Conservation (phyloP, 2,888 invertebrate species). For the Ormyrus pomaceus region DNA sequence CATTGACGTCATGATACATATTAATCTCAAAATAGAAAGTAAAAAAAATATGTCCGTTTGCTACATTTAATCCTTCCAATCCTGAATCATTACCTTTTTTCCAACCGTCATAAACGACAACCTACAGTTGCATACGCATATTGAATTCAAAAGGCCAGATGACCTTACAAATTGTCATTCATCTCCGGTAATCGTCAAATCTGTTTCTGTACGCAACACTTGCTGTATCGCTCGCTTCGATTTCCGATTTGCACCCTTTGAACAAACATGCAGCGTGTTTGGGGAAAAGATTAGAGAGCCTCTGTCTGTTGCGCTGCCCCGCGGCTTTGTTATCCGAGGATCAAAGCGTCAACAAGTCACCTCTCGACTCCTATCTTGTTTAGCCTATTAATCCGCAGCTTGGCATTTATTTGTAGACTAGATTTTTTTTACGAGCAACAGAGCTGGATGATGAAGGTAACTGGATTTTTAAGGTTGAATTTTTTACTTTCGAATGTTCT, state of each 20-base stretch:
- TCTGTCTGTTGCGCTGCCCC: neutral
- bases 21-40: too few species aligned
- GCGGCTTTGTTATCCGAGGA: constrained; percentile 11
- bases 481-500: too few species aligned
- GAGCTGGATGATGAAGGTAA: neutral
- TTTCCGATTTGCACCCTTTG: constrained; percentile 40
- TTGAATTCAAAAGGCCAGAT: constrained; percentile 7
- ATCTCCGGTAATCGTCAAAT: constrained; percentile 21
- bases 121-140: neutral
- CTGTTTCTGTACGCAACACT: constrained; percentile 13
- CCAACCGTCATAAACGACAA: too few species aligned
- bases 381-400: constrained; percentile 19
- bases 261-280: constrained; percentile 42
- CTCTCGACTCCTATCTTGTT: constrained; percentile 36
- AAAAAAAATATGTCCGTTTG: too few species aligned
- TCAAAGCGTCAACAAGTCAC: constrained; percentile 35
- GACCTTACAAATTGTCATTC: neutral
- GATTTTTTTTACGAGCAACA: constrained; percentile 9
- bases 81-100: too few species aligned
- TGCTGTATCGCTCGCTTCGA: constrained; percentile 13
- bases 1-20: too few species aligned
- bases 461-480: too few species aligned
- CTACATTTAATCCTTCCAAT: too few species aligned
- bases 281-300: constrained; percentile 38
- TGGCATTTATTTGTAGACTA: too few species aligned